Evolutionary conservation across 1,140 invertebrate species (phyloP).

Genomic region (Diuraphis noxia): DNA sequence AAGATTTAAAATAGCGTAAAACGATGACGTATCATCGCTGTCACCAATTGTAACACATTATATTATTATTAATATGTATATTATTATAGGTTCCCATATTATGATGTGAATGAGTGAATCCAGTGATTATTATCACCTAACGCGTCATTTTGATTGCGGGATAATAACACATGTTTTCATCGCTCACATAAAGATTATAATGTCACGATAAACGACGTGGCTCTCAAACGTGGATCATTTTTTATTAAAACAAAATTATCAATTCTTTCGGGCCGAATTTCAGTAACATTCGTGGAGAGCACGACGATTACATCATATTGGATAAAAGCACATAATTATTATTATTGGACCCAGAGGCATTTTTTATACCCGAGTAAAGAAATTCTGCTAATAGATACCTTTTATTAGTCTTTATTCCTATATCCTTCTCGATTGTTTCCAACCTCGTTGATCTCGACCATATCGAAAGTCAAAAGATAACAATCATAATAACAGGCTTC

Average conservation of each 20-base stretch:
- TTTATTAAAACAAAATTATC: background rate
- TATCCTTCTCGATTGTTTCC: background rate
- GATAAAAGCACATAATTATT: background rate
- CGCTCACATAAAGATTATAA: too few relatives aligned
- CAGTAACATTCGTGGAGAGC: background rate
- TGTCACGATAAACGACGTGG: too few relatives aligned
- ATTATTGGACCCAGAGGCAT: background rate
- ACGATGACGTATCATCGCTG: background rate
- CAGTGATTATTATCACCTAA: background rate
- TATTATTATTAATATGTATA: background rate
- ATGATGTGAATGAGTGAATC: background rate
- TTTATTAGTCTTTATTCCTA: background rate
- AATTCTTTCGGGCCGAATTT: background rate
- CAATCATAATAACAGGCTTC: conserved; percentile 18
- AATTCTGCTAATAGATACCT: background rate
- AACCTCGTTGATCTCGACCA: background rate
- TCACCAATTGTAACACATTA: background rate
- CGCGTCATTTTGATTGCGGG: too few relatives aligned
- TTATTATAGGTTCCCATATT: too few relatives aligned
- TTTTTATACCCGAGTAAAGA: background rate
- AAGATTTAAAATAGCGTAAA: background rate
- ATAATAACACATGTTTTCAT: too few relatives aligned
- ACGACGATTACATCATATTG: background rate
- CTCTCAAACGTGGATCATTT: background rate
- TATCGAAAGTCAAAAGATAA: background rate